phyloP scores from a whole-genome alignment of 2,797 vertebrate species.

The Notolabrus celidotus region DNA sequence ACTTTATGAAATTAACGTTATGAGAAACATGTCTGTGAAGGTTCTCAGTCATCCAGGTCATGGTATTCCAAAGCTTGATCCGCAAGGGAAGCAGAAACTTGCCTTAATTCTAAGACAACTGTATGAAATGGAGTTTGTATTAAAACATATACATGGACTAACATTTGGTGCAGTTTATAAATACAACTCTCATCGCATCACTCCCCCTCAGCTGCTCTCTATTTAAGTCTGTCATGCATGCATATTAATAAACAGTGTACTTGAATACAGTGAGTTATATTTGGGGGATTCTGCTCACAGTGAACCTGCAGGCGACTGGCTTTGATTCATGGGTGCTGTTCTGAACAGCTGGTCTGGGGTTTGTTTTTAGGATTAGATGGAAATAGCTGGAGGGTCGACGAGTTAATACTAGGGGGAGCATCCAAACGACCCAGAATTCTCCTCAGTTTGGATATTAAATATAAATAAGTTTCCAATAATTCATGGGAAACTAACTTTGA shows the following conservation, averaged over 20 bases:
- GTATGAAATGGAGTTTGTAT: background rate
- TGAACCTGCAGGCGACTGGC: conserved; percentile 32
- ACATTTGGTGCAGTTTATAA: conserved; percentile 53
- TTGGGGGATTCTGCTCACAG: conserved; percentile 27
- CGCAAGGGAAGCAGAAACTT: no score
- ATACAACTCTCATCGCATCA: conserved; percentile 25
- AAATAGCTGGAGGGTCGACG: conserved; percentile 58
- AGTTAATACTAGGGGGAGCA: conserved; percentile 11
- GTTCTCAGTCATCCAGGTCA: no score
- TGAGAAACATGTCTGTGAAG: no score
- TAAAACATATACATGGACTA: conserved; percentile 2
- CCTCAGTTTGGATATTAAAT: background rate
- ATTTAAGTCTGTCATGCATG: conserved; percentile 27
- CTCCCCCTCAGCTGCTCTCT: conserved; percentile 51
- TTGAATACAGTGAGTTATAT: conserved; percentile 44
- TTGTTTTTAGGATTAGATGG: conserved; percentile 66
- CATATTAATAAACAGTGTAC: background rate
- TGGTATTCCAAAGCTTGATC: no score
- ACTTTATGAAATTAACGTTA: no score
- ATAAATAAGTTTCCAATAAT: rapidly evolving
- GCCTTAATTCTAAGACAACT: no score
- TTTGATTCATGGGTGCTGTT: conserved; percentile 18
- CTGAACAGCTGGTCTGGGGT: conserved; percentile 68
- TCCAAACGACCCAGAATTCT: conserved; percentile 16
- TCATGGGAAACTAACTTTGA: background rate